Percentiles rank a stretch among this genome's conserved stretches.
These are phyloP conservation scores for Erebia aethiops DNA, from an alignment of 2,888 invertebrate species.

Conservation along the genomic window DNA sequence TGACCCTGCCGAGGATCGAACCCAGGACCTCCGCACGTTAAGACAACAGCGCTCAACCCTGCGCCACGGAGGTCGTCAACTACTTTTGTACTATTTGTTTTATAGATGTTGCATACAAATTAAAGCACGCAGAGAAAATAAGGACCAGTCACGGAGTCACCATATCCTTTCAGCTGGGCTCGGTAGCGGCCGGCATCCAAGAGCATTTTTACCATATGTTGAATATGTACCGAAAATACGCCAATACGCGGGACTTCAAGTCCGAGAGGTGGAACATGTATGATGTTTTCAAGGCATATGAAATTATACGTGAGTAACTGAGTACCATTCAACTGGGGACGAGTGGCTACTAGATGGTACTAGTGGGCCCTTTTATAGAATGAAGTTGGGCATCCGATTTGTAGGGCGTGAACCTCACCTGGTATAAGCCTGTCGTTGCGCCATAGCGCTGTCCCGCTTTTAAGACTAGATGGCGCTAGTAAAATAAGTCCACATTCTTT, in stretches of 20 bases:
- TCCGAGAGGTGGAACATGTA: background rate
- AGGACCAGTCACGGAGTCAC: constrained; percentile 39
- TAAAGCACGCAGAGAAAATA: constrained; percentile 36
- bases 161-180: constrained; percentile 43
- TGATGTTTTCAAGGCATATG: constrained; percentile 20
- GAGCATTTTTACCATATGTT: constrained; percentile 41
- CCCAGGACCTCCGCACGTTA: too few relatives aligned
- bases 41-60: too few relatives aligned
- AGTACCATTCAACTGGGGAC: constrained; percentile 12
- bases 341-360: too few relatives aligned
- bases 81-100: background rate
- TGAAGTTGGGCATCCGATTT: too few relatives aligned
- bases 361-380: too few relatives aligned
- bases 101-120: constrained; percentile 37
- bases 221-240: constrained; percentile 36
- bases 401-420: too few relatives aligned
- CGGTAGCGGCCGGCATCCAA: constrained; percentile 42
- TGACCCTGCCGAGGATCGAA: too few relatives aligned
- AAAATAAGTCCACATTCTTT: too few relatives aligned
- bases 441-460: too few relatives aligned
- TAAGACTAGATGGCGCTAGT: too few relatives aligned
- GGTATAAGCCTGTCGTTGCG: too few relatives aligned
- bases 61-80: too few relatives aligned
- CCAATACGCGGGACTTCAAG: constrained; percentile 20
- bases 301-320: constrained; percentile 37